A percentile compares a stretch with the other conserved stretches of the same genome.
Evolutionary conservation across 1,140 invertebrate species (phyloP).

Genomic region (Brachystomella parvula): DNA sequence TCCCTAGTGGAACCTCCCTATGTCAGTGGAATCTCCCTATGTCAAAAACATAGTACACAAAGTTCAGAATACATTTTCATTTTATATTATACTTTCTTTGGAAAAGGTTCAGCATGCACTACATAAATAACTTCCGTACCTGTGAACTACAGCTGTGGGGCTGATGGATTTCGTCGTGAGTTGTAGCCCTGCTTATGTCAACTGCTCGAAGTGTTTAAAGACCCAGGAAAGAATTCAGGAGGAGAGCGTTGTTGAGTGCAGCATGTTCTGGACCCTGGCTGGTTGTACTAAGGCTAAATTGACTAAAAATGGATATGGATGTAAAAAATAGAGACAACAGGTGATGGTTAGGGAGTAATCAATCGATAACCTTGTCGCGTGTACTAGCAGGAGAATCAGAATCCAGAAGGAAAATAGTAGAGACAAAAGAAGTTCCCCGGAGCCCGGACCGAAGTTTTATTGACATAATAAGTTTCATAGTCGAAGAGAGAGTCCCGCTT

Average conservation of each 20-base stretch:
- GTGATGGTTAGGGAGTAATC: not conserved
- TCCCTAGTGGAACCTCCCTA: not conserved
- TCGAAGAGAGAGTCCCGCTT: too few species aligned
- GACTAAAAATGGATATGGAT: not conserved
- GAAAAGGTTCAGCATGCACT: not conserved
- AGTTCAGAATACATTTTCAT: not conserved
- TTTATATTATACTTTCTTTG: not conserved
- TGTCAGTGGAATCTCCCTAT: not conserved
- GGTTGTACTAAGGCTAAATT: not conserved
- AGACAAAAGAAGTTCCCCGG: too few species aligned
- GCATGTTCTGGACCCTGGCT: too few species aligned
- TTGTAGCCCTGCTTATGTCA: not conserved
- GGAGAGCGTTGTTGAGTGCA: too few species aligned
- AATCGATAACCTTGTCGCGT: slow-evolving; percentile 3
- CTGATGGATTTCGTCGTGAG: not conserved
- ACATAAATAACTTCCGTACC: not conserved
- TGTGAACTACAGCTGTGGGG: not conserved
- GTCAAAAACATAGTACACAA: not conserved
- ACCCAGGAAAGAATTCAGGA: too few species aligned
- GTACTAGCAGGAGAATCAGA: not conserved
- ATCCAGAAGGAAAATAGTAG: not conserved
- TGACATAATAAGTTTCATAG: too few species aligned
- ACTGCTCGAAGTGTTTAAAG: not conserved
- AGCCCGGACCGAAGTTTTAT: too few species aligned
- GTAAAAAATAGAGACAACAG: slow-evolving; percentile 1